Evolutionary conservation across 2,113 vertebrate species (phyloP).

Genomic region (Thryonomys swinderianus): DNA sequence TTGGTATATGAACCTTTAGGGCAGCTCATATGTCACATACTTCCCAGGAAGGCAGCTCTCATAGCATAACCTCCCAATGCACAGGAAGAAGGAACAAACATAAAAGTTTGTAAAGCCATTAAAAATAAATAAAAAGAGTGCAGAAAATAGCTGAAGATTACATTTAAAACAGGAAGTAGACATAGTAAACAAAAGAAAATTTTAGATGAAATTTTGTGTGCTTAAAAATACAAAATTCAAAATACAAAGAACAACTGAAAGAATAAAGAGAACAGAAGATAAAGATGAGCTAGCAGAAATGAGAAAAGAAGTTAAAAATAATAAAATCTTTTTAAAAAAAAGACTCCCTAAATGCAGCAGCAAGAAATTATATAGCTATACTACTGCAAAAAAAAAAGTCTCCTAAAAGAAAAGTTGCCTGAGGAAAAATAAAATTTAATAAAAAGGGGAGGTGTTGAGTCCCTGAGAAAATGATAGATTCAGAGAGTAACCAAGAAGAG

Average conservation of each 20-base stretch:
- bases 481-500: neutral
- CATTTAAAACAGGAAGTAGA: neutral
- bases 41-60: neutral
- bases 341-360: neutral
- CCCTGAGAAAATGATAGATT: neutral
- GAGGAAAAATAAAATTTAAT: neutral
- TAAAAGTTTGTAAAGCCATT: neutral
- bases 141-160: neutral
- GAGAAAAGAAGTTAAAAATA: neutral
- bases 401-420: neutral
- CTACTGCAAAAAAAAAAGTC: neutral
- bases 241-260: neutral
- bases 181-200: neutral
- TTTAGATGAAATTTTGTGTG: neutral
- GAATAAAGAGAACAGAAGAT: neutral
- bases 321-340: neutral
- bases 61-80: no score
- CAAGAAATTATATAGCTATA: neutral
- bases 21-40: neutral
- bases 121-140: neutral
- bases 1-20: neutral
- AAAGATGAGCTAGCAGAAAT: neutral
- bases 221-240: constrained; percentile 3
- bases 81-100: neutral
- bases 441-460: neutral